These are phyloP conservation scores for Chloroceryle inda DNA, from an alignment of 2,797 vertebrate genomes.

Conservation along the genomic window DNA sequence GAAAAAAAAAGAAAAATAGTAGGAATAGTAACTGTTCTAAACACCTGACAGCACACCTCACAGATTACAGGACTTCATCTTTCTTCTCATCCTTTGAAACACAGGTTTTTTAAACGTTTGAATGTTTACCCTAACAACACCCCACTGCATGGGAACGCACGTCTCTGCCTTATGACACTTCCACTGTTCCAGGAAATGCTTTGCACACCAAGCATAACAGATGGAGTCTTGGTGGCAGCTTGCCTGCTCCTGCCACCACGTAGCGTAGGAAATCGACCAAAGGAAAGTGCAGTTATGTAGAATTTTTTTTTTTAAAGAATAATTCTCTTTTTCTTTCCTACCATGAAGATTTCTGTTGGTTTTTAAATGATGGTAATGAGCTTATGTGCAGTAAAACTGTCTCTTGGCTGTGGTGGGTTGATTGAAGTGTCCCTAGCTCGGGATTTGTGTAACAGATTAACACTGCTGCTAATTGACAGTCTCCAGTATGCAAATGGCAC, in stretches of 20 bases:
- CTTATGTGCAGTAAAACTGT: not conserved
- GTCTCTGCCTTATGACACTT: conserved; percentile 72
- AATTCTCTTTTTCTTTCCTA: not conserved
- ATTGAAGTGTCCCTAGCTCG: not conserved
- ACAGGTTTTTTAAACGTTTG: not conserved
- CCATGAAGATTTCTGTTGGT: not conserved
- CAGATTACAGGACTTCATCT: not conserved
- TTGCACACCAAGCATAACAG: conserved; percentile 79
- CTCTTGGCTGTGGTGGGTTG: not conserved
- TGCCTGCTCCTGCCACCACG: not conserved
- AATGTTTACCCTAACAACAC: conserved; percentile 3
- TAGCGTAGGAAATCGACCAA: not conserved
- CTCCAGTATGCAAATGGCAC: not conserved
- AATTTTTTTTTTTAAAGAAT: not conserved
- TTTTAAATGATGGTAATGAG: not conserved
- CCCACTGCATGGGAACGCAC: not conserved
- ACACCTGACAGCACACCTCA: not conserved
- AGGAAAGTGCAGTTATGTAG: not conserved
- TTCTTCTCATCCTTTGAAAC: not conserved
- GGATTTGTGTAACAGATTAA: not conserved
- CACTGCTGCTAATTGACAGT: not conserved
- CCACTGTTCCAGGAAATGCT: conserved; percentile 81
- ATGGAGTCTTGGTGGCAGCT: conserved; percentile 65
- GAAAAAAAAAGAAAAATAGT: not conserved
- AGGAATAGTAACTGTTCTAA: not conserved